A percentile compares a stretch with the other conserved stretches of the same genome.
Evolutionary conservation across 2,888 invertebrate species (phyloP).

Genomic region (Lithophane ornitopus): DNA sequence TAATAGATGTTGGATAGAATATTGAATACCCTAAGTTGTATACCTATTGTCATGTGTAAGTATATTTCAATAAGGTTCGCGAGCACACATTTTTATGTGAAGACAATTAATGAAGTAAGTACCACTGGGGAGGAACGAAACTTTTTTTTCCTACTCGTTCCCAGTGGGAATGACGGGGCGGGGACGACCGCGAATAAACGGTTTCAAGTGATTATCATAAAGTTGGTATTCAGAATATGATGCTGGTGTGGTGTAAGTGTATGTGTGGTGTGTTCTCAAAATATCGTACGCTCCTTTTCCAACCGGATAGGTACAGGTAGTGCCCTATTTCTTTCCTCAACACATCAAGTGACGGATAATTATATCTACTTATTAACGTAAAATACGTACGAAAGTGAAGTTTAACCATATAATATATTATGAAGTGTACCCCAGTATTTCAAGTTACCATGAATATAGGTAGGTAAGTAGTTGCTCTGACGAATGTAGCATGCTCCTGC

Average conservation of each 20-base stretch:
- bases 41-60: constrained; percentile 1
- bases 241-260: not conserved
- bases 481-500: constrained; percentile 9
- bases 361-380: not conserved
- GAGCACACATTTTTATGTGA: not conserved
- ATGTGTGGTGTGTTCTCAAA: not conserved
- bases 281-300: not conserved
- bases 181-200: no score
- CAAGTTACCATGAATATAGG: not conserved
- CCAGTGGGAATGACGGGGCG: no score
- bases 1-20: constrained; percentile 1
- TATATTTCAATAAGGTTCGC: not conserved
- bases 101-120: not conserved
- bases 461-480: constrained; percentile 12
- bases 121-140: no score
- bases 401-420: not conserved
- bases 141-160: no score
- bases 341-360: constrained; percentile 2
- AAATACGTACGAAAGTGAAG: not conserved
- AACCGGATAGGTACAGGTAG: not conserved
- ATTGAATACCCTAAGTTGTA: not conserved
- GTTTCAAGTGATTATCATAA: constrained; percentile 4
- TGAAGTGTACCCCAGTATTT: not conserved
- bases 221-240: not conserved
- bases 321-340: not conserved